Conservation (phyloP, 1,140 invertebrate species). For the Drosophila baimaii region DNA sequence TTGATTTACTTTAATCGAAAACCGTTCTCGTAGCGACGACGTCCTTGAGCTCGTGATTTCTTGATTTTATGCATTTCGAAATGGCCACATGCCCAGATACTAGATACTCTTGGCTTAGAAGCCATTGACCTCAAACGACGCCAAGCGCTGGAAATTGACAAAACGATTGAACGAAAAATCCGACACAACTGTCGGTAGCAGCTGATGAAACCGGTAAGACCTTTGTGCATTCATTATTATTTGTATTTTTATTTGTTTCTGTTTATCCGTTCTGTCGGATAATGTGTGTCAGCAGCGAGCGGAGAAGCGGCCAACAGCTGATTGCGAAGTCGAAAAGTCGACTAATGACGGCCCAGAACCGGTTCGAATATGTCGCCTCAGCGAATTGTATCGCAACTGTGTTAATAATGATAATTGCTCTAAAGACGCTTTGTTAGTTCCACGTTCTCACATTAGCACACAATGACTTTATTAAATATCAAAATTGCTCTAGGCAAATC, state of each 20-base stretch:
- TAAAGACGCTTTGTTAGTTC: slow-evolving; percentile 32
- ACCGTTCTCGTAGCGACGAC: slow-evolving; percentile 39
- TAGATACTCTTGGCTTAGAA: slow-evolving; percentile 24
- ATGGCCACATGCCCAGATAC: slow-evolving; percentile 20
- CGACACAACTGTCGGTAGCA: slow-evolving; percentile 6
- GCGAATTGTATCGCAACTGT: slow-evolving; percentile 20
- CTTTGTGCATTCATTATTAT: slow-evolving; percentile 35
- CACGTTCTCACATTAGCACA: slow-evolving; percentile 10
- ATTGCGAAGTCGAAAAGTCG: slow-evolving; percentile 12
- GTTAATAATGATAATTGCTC: slow-evolving; percentile 41
- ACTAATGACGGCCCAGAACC: slow-evolving; percentile 15
- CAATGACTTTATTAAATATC: slow-evolving; percentile 19
- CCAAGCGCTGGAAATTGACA: slow-evolving; percentile 1
- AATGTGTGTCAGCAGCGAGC: slow-evolving; percentile 46
- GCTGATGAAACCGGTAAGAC: slow-evolving; percentile 49
- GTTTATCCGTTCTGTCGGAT: slow-evolving; percentile 21
- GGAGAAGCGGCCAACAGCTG: slow-evolving; percentile 29
- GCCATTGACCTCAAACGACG: slow-evolving; percentile 28
- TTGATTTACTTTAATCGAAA: slow-evolving; percentile 68
- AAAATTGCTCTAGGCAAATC: slow-evolving; percentile 19
- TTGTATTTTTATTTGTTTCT: slow-evolving; percentile 4
- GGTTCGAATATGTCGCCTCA: slow-evolving; percentile 12
- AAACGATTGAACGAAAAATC: slow-evolving; percentile 5
- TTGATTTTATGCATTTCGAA: slow-evolving; percentile 24
- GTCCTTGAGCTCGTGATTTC: slow-evolving; percentile 35